These are phyloP conservation scores for Thereva nobilitata DNA, from an alignment of 2,888 invertebrate species.

Conservation along the genomic window DNA sequence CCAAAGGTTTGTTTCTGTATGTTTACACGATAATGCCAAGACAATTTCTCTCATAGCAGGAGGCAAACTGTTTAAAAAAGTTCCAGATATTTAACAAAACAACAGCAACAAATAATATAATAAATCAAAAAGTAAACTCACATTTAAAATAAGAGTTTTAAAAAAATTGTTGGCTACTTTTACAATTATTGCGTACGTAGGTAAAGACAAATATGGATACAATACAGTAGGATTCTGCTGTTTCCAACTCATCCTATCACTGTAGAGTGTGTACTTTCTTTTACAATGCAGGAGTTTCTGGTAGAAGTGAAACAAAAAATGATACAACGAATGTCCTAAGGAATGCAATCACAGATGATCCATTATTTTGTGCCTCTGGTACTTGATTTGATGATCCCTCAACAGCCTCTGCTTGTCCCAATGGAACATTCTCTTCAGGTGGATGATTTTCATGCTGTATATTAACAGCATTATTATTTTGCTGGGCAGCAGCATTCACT, in stretches of 20 bases:
- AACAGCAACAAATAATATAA: too few species aligned
- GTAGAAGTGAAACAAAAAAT: constrained; percentile 92
- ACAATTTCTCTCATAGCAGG: too few species aligned
- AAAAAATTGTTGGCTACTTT: too few species aligned
- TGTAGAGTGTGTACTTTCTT: constrained; percentile 3
- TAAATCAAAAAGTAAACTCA: too few species aligned
- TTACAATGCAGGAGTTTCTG: constrained; percentile 73
- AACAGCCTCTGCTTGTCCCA: constrained; percentile 39
- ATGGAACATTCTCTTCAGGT: constrained; percentile 43
- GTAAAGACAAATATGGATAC: not conserved
- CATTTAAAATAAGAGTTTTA: too few species aligned
- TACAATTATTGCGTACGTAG: not conserved
- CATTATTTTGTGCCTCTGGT: constrained; percentile 55
- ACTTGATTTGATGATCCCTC: constrained; percentile 40
- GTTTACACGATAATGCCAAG: too few species aligned
- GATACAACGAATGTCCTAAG: constrained; percentile 90
- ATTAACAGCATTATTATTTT: constrained; percentile 16
- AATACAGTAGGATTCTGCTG: not conserved
- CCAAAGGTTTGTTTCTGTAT: too few species aligned
- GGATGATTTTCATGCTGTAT: constrained; percentile 1
- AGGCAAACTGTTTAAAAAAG: too few species aligned
- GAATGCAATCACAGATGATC: constrained; percentile 71
- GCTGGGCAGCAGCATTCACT: not conserved
- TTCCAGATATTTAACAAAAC: too few species aligned
- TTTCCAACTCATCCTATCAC: not conserved